Evolutionary conservation across 2,888 invertebrate species (phyloP), one percentile per base, ranked within the genome.

Genomic region (Aromia moschata): DNA sequence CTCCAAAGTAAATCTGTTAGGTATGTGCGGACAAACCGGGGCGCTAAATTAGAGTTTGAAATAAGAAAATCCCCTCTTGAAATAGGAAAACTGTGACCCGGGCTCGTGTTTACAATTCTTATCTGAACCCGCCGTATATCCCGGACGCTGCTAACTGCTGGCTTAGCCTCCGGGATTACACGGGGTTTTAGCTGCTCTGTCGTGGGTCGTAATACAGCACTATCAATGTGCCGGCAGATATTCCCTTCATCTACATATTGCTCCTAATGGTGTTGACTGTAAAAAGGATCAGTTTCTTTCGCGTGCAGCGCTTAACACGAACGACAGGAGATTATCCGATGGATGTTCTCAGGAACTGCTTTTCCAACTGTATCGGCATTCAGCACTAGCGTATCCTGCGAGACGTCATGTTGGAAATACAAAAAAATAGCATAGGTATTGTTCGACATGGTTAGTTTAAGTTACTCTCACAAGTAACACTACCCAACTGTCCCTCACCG

Each of bases 91-190:
- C 33, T 33, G 36, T 46, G 33, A 36, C 36, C 46, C 25, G 40
- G 1, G 7, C 36, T 31, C 12, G 40, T 57, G 51, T 51, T 44
- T 57, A 52, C 57, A 49, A 44, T 57, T 57, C 52, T 52, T 52
- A 57, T 57, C 57, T 52, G 20, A 43, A 36, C 52, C 51, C 52
- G 52, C 51, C 52, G 52, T 52, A 57, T 57, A 52, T 52, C 51
- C 57, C 14, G 36, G 51, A 52, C 33, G 51, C 44, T 52, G 51
- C 37, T 57, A 57, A 57, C 52, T 52, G 57, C 43, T 16, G 17
- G 51, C 36, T 57, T 52, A 57, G 25, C 43, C 43, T 43, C 15
- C 33, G 31, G 57, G 41, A 51, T 57, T 57, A 57, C 57, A 49
- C 40, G 14, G 16, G 46, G 46, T 10, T 55, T 20, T 46, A 20